Evolutionary conservation across 2,888 invertebrate genomes (phyloP).

Genomic region (Chaetogeoica ovagalla): DNA sequence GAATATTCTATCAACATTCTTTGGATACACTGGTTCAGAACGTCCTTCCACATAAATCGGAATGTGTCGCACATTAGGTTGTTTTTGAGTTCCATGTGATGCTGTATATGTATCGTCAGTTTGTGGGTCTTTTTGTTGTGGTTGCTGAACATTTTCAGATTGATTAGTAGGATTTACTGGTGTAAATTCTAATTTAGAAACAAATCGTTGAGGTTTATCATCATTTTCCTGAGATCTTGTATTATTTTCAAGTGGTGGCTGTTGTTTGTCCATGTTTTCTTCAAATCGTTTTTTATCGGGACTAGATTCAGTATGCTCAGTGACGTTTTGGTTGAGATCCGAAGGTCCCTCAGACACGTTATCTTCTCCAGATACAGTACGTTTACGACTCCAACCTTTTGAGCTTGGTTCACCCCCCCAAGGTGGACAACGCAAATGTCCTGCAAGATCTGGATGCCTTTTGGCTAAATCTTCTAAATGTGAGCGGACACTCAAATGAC

Average conservation of each 20-base stretch:
- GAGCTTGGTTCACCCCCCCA: conserved; percentile 54
- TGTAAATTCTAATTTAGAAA: conserved; percentile 57
- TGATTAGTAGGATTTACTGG: conserved; percentile 59
- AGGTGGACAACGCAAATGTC: conserved; percentile 65
- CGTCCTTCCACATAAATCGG: conserved; percentile 87
- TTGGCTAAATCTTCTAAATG: conserved; percentile 72
- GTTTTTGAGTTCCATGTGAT: conserved; percentile 56
- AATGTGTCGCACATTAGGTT: conserved; percentile 75
- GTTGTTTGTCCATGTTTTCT: conserved; percentile 43
- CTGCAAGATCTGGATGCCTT: conserved; percentile 75
- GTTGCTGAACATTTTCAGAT: conserved; percentile 54
- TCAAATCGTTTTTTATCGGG: conserved; percentile 44
- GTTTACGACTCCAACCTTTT: conserved; percentile 39
- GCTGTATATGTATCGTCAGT: conserved; percentile 16
- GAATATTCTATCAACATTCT: conserved; percentile 61
- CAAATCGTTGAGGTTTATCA: conserved; percentile 58
- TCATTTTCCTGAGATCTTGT: conserved; percentile 40
- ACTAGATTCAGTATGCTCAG: conserved; percentile 33
- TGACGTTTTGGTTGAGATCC: conserved; percentile 25
- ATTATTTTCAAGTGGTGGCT: conserved; percentile 29
- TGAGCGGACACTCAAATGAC: conserved; percentile 60
- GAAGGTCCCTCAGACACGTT: conserved; percentile 32
- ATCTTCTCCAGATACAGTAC: conserved; percentile 39
- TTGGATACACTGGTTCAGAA: conserved; percentile 76
- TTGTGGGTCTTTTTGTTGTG: conserved; percentile 55